These are phyloP conservation scores for Trachelipus rathkii DNA, from an alignment of 1,140 invertebrate species.

Conservation along the genomic window DNA sequence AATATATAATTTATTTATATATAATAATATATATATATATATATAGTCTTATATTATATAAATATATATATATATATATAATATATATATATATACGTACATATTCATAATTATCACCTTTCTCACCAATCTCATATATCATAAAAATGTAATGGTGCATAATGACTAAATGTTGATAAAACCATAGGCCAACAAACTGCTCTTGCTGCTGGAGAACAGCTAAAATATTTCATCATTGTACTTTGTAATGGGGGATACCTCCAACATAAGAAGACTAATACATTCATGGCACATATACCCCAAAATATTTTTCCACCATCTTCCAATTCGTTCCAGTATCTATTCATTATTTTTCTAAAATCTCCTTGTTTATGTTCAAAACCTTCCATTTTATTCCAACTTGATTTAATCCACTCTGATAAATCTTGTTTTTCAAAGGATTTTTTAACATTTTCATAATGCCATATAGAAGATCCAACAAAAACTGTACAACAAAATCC, in stretches of 20 bases:
- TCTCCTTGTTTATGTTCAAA: conserved; percentile 50
- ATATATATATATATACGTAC: too few relatives aligned
- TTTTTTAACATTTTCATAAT: conserved; percentile 76
- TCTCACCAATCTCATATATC: too few relatives aligned
- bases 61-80: too few relatives aligned
- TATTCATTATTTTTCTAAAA: conserved; percentile 59
- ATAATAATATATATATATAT: too few relatives aligned
- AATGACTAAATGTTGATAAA: conserved; percentile 89
- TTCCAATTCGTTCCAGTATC: conserved; percentile 69
- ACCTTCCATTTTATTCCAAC: conserved; percentile 40
- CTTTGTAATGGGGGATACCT: conserved; percentile 65
- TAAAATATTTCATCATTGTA: conserved; percentile 80
- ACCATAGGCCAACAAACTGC: conserved; percentile 79
- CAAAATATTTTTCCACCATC: conserved; percentile 73
- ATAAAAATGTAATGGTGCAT: conserved; percentile 71
- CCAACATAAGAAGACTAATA: conserved; percentile 79
- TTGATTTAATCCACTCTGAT: conserved; percentile 27
- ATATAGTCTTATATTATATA: too few relatives aligned
- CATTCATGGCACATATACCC: conserved; percentile 72
- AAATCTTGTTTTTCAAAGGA: conserved; percentile 52
- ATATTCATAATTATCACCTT: too few relatives aligned
- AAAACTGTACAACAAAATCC: conserved; percentile 66
- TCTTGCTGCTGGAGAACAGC: conserved; percentile 71
- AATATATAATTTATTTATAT: too few relatives aligned
- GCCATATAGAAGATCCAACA: conserved; percentile 72